Conservation (phyloP, 92 coral and sea anemone genomes). For the Anthopleura xanthogrammica region DNA sequence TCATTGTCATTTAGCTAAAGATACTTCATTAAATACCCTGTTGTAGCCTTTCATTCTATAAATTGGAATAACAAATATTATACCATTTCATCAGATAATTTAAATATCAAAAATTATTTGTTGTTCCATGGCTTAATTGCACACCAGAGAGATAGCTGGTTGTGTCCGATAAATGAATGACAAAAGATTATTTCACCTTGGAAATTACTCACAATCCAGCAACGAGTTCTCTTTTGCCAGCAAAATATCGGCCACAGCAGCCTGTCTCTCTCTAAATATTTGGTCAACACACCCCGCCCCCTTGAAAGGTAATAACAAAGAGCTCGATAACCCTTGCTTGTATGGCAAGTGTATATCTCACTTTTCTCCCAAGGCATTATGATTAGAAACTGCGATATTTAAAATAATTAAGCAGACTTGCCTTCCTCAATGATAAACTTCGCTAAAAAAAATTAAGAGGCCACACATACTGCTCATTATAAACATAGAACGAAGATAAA, state of each 20-base stretch:
- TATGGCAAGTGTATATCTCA: neutral
- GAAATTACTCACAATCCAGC: conserved; percentile 5
- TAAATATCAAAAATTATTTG: neutral
- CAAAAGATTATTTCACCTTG: neutral
- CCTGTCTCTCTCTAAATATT: neutral
- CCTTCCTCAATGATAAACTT: neutral
- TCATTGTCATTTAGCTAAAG: neutral
- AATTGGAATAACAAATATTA: neutral
- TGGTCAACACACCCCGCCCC: too few species aligned
- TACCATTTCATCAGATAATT: neutral
- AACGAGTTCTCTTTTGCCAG: neutral
- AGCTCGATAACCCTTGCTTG: neutral
- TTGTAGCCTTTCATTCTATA: neutral
- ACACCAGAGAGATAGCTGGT: neutral
- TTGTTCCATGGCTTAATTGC: neutral
- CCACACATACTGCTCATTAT: neutral
- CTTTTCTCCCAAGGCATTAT: neutral
- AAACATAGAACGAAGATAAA: neutral
- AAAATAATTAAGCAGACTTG: neutral
- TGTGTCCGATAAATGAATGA: neutral
- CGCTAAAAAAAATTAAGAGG: neutral
- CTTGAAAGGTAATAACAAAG: too few species aligned
- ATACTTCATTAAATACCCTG: neutral
- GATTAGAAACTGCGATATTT: neutral
- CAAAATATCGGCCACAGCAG: neutral